Conservation (phyloP, 2,888 invertebrate genomes). For the Gasteruption jaculator region DNA sequence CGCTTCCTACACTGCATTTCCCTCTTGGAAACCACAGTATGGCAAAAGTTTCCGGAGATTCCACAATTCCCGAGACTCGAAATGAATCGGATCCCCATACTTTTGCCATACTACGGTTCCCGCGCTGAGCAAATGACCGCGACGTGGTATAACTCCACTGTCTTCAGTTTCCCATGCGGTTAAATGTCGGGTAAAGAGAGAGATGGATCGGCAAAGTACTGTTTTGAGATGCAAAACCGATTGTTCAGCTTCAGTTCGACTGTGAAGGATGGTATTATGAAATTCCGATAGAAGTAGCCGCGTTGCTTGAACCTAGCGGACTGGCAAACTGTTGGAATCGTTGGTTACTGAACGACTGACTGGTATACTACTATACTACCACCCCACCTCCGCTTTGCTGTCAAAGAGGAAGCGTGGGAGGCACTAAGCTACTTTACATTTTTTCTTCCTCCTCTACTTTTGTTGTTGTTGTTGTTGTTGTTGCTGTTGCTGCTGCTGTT, state of each 20-base stretch:
- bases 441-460: conserved; percentile 18
- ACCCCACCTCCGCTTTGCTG: conserved; percentile 38
- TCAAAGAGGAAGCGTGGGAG: conserved; percentile 40
- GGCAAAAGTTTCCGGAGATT: no score
- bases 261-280: no score
- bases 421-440: conserved; percentile 38
- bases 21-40: no score
- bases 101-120: no score
- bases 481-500: no score
- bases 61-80: no score
- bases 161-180: background rate
- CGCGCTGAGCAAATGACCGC: no score
- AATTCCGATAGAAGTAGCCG: conserved; percentile 23
- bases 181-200: background rate
- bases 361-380: conserved; percentile 19
- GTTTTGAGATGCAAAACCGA: conserved; percentile 1
- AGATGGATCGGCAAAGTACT: background rate
- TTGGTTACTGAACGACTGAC: conserved; percentile 38
- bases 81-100: no score
- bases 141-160: background rate
- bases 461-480: conserved; percentile 5
- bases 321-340: conserved; percentile 35
- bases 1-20: no score
- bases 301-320: conserved; percentile 34
- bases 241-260: background rate